Evolutionary conservation across 2,797 vertebrate genomes (phyloP).

Genomic region (Sorex maritimensis): DNA sequence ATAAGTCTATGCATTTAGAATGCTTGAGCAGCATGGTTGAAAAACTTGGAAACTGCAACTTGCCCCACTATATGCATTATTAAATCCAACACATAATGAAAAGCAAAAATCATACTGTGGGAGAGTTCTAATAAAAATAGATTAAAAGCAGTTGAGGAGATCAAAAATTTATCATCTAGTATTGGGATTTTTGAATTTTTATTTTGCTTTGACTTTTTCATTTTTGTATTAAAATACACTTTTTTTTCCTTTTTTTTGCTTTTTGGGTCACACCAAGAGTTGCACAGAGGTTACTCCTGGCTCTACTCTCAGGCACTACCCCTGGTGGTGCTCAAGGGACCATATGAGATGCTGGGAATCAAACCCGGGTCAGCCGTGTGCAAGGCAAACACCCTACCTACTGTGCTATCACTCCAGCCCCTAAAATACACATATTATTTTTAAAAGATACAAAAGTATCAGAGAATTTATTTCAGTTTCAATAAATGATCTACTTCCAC

Average conservation of each 20-base stretch:
- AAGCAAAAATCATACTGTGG: neutral
- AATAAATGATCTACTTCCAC: conserved; percentile 54
- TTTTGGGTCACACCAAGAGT: too few relatives aligned
- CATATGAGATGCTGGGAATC: too few relatives aligned
- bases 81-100: neutral
- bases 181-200: neutral
- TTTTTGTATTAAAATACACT: conserved; percentile 42
- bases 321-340: too few relatives aligned
- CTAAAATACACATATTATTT: conserved; percentile 12
- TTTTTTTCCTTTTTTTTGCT: too few relatives aligned
- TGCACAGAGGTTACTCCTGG: too few relatives aligned
- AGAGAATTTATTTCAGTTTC: conserved; percentile 43
- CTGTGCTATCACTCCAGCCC: too few relatives aligned
- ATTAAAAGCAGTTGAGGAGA: neutral
- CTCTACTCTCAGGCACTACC: too few relatives aligned
- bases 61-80: neutral
- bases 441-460: conserved; percentile 38
- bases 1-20: neutral
- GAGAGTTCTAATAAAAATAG: neutral
- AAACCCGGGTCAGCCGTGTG: too few relatives aligned
- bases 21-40: neutral
- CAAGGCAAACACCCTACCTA: too few relatives aligned
- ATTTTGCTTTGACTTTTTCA: conserved; percentile 23
- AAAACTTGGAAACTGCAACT: neutral
- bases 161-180: neutral